Conservation (phyloP, 2,888 invertebrate genomes). For the Loripinus fragilis region DNA sequence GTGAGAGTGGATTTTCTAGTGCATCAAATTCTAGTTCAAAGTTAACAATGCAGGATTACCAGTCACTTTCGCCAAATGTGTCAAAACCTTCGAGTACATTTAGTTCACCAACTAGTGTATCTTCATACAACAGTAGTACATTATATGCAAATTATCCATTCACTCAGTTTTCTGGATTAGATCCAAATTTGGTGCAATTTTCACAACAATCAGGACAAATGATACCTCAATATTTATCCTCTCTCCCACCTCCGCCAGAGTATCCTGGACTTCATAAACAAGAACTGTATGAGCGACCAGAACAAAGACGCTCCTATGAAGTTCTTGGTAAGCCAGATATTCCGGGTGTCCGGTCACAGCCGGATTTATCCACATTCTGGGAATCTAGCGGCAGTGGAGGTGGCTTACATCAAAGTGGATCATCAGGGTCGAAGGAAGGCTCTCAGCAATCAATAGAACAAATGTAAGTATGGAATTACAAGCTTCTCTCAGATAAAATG, state of each 20-base stretch:
- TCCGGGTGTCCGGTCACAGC: constrained; percentile 89
- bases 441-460: constrained; percentile 54
- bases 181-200: constrained; percentile 32
- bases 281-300: constrained; percentile 53
- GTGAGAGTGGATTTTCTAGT: constrained; percentile 61
- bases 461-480: constrained; percentile 52
- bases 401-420: constrained; percentile 49
- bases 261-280: constrained; percentile 73
- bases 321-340: constrained; percentile 67
- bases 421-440: constrained; percentile 61
- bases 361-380: constrained; percentile 89
- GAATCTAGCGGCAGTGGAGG: constrained; percentile 58
- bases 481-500: too few species aligned
- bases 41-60: constrained; percentile 43
- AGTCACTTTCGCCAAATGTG: constrained; percentile 43
- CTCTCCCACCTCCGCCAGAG: constrained; percentile 79
- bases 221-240: constrained; percentile 65
- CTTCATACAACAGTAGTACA: constrained; percentile 56
- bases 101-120: constrained; percentile 49
- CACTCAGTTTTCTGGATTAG: constrained; percentile 23
- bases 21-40: constrained; percentile 59
- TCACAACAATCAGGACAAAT: constrained; percentile 41
- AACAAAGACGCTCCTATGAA: constrained; percentile 70
- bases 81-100: constrained; percentile 45
- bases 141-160: constrained; percentile 58